Percentiles rank a stretch among this genome's conserved stretches.
phyloP scores from a whole-genome alignment of 2,797 vertebrate genomes.

The Odontamblyopus lacepedii region DNA sequence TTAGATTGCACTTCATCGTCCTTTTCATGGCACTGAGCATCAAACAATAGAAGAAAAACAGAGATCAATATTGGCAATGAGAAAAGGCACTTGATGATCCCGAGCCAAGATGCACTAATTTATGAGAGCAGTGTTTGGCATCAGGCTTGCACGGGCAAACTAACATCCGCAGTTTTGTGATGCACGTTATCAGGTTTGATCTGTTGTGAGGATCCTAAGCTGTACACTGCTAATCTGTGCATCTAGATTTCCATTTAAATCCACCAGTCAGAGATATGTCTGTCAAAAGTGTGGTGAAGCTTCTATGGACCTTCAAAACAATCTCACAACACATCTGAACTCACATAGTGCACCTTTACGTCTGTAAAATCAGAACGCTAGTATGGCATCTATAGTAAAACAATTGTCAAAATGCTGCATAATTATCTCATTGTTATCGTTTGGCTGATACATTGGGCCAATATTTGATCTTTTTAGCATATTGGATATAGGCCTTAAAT shows the following conservation, averaged over 20 bases:
- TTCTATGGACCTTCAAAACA: background rate
- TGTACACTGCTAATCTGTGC: constrained; percentile 18
- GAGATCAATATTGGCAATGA: constrained; percentile 71
- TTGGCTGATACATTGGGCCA: too few species aligned
- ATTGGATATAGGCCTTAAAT: too few species aligned
- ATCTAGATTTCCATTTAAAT: constrained; percentile 22
- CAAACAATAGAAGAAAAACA: constrained; percentile 58
- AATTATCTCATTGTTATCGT: too few species aligned
- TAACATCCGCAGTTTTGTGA: constrained; percentile 46
- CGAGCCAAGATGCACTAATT: constrained; percentile 33
- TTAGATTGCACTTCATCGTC: constrained; percentile 51
- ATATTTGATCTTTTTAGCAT: too few species aligned
- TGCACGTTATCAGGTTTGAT: constrained; percentile 54
- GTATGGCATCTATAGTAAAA: too few species aligned
- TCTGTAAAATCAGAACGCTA: background rate
- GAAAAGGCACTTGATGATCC: constrained; percentile 65
- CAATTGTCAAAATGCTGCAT: too few species aligned
- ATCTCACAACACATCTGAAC: background rate
- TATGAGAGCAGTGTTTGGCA: constrained; percentile 34
- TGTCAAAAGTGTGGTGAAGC: background rate
- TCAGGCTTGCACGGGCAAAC: constrained; percentile 25
- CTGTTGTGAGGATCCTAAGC: constrained; percentile 34
- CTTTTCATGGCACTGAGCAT: constrained; percentile 55
- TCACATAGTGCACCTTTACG: background rate
- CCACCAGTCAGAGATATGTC: constrained; percentile 1